These are phyloP conservation scores for Halcyon smyrnensis DNA, from an alignment of 2,797 vertebrate genomes.

Conservation along the genomic window DNA sequence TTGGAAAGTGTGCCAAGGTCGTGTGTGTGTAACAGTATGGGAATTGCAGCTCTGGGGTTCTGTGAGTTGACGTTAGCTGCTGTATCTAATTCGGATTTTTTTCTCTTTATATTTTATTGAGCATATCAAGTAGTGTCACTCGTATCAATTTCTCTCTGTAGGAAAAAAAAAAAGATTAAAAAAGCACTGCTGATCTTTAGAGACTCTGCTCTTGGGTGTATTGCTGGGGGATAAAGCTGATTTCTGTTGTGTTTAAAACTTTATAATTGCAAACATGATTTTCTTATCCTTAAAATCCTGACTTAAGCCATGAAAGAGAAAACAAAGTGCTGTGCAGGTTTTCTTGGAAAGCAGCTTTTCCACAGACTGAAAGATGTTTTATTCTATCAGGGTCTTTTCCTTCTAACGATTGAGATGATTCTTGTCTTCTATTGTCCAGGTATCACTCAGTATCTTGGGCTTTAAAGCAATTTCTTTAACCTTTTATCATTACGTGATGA, in stretches of 20 bases:
- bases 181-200: not conserved
- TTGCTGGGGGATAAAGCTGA: not conserved
- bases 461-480: not conserved
- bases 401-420: not conserved
- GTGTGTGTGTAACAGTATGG: not conserved
- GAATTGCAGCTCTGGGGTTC: not conserved
- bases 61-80: not conserved
- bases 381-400: not conserved
- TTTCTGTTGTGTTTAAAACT: not conserved
- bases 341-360: not conserved
- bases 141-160: not conserved
- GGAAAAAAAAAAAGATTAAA: not conserved
- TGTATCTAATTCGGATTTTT: not conserved
- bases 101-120: not conserved
- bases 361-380: not conserved
- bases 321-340: not conserved
- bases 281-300: constrained; percentile 11
- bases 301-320: not conserved
- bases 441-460: not conserved
- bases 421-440: not conserved
- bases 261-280: not conserved
- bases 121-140: constrained; percentile 7
- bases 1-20: not conserved
- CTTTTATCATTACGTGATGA: constrained; percentile 5
- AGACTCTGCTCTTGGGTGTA: not conserved